Conservation (phyloP, 2,113 vertebrate species). For the Tragelaphus strepsiceros region DNA sequence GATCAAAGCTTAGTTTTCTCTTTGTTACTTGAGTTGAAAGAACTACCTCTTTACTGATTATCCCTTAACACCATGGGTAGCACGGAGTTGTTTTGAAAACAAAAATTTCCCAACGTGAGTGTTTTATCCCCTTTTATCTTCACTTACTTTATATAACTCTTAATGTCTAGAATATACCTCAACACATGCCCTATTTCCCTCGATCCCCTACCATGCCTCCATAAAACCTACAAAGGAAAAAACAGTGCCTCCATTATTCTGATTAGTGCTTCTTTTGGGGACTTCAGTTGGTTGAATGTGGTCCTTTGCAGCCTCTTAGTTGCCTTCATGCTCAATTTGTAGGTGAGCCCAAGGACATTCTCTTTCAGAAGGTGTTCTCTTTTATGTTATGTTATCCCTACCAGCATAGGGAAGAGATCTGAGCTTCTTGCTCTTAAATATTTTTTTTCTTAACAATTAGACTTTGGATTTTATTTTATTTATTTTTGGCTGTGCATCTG, state of each 20-base stretch:
- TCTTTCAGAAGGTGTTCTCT: too few species aligned
- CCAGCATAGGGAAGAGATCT: neutral
- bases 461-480: neutral
- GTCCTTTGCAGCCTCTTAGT: fast-evolving
- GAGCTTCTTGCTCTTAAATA: neutral
- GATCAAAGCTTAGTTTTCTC: conserved; percentile 52
- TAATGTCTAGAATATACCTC: neutral
- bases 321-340: fast-evolving
- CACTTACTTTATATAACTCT: neutral
- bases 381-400: neutral
- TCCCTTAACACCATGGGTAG: neutral
- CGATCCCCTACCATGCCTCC: neutral
- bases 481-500: neutral
- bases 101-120: neutral
- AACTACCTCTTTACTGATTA: neutral
- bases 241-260: neutral
- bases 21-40: conserved; percentile 50
- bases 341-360: neutral
- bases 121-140: conserved; percentile 44
- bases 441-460: neutral
- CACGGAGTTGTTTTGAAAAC: conserved; percentile 23
- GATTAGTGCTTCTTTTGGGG: too few species aligned
- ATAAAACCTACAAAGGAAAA: neutral
- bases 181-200: neutral
- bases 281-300: neutral